Evolutionary conservation across 2,113 vertebrate species (phyloP), one percentile per base, ranked within the genome.

Genomic region (Lagenorhynchus albirostris): DNA sequence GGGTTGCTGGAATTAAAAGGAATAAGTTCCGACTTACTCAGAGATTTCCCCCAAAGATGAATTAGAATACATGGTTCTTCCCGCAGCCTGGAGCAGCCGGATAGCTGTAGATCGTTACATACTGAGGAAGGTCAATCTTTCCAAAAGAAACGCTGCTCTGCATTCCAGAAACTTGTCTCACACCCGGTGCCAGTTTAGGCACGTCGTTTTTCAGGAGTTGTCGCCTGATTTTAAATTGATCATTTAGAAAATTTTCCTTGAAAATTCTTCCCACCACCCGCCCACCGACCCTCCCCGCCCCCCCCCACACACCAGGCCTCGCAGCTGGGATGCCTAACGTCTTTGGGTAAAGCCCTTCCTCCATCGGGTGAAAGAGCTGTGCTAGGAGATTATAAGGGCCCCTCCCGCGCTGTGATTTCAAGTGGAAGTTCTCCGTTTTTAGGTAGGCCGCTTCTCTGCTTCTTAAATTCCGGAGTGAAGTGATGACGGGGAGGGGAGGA

Each of bases 11-110:
- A 44, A 88, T 86, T 26, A 38, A 50, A 83, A 0, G 31, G 50
- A 62, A 2, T n/a, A 91, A 31, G 58, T 68, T 60, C 47, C 36
- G 87, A 5, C 26, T 92, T 41, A 29, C 62, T 25, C 9, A 38
- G 84, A 41, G 1, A 13, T 50, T 50, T n/a, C 62, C 29, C 70
- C 26, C 36, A 14, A 25, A 38, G 2, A 9, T 5, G 10, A 1
- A 0, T 5, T 65, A 0, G 58, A 81, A 29, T 17, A n/a, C n/a
- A 9, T 0, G 0, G 2, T 38, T 8, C 21, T 41, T 33, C 44
- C 50, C 8, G 41, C 15, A 50, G 13, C 63, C 47, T 26, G 18
- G 33, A 12, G 29, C 50, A 26, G 38, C 23, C 11, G 21, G 38
- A 36, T 6, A 20, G 63, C 21, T 58, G 8, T 33, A 50, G 58